Evolutionary conservation across 1,140 invertebrate genomes (phyloP).

Genomic region (Pogonognathellus flavescens): DNA sequence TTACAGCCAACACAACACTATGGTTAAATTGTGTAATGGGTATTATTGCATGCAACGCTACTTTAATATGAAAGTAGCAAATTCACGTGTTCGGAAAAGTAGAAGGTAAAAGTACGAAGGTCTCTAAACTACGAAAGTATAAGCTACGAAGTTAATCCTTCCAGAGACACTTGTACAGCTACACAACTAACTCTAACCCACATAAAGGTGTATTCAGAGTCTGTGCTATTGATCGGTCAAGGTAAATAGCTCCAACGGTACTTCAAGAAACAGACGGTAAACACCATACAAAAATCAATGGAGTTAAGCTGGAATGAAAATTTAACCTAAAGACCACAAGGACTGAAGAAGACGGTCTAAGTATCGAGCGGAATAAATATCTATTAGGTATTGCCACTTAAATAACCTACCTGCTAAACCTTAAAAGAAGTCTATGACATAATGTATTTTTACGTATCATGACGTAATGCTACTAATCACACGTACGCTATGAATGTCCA

Average conservation of each 20-base stretch:
- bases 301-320: neutral
- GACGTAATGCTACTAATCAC: too few relatives aligned
- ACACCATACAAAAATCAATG: neutral
- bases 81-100: neutral
- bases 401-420: too few relatives aligned
- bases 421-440: too few relatives aligned
- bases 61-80: neutral
- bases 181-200: neutral
- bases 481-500: too few relatives aligned
- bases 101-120: neutral
- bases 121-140: neutral
- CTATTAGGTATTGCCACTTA: too few relatives aligned
- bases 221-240: constrained; percentile 43
- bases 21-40: too few relatives aligned
- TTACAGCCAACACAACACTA: too few relatives aligned
- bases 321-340: neutral
- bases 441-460: too few relatives aligned
- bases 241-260: neutral
- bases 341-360: too few relatives aligned
- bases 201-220: constrained; percentile 3
- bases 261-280: neutral
- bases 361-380: too few relatives aligned
- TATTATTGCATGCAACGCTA: neutral
- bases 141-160: neutral
- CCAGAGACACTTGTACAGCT: neutral